Evolutionary conservation across 2,888 invertebrate species (phyloP), one percentile per base, ranked within the genome.

Genomic region (Nomada ruficornis): DNA sequence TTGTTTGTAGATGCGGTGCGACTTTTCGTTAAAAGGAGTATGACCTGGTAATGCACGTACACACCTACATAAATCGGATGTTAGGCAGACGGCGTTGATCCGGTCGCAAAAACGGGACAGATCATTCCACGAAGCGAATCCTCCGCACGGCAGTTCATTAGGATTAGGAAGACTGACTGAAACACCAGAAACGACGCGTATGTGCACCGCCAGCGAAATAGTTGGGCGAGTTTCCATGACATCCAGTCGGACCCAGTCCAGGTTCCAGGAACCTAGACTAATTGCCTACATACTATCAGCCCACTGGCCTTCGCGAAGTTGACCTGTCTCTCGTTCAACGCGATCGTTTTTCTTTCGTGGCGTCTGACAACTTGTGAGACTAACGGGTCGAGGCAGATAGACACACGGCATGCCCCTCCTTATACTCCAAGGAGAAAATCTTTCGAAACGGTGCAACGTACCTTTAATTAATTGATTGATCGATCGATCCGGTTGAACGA

Each of bases 211-310:
- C 59, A 47, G n/a, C 67, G 63, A 72, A 71, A 50, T 69, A 65
- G 69, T 78, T 82, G 83, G 85, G 83, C 79, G 75, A 88, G 47
- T 80, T 83, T 70, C 79, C 82, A 77, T 60, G 63, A 18, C 76
- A 62, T 68, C 67, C 78, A 80, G 70, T 52, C 73, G 75, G 73
- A 52, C 26, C 60, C 54, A 26, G 71, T 68, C 69, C 72, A 62
- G 62, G 55, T 83, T 80, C 80, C 69, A 64, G 63, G 86, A 85
- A 87, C 80, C 89, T 86, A 89, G 89, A 91, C 91, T 90, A 91
- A 91, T 91, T 91, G 90, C 88, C 89, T 86, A 90, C 88, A 87
- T 90, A 89, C 88, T 85, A 83, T 82, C 80, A 79, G 71, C 69
- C 57, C 47, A 60, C 65, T 72, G 76, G 76, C 74, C 83, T 82